Conservation (phyloP, 2,888 invertebrate genomes). For the Leptodirus hochenwartii region DNA sequence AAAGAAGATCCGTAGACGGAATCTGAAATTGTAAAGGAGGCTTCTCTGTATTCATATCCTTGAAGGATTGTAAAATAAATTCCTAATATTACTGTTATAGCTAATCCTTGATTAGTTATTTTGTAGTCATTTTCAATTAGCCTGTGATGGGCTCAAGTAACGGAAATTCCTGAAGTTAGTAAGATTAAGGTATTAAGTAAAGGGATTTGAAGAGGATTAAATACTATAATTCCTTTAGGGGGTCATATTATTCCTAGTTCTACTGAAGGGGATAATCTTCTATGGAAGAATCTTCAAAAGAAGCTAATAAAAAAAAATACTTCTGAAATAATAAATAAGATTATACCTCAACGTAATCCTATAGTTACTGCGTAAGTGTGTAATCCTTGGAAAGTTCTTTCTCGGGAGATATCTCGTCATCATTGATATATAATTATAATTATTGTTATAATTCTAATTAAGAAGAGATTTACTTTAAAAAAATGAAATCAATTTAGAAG, state of each 20-base stretch:
- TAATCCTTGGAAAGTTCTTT: constrained; percentile 45
- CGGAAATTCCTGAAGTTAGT: constrained; percentile 47
- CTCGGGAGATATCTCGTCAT: constrained; percentile 51
- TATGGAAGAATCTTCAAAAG: constrained; percentile 40
- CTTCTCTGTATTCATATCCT: constrained; percentile 48
- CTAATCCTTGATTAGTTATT: constrained; percentile 28
- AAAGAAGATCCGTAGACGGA: constrained; percentile 50
- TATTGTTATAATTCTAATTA: constrained; percentile 30
- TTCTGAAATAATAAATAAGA: constrained; percentile 55
- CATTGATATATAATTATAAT: constrained; percentile 41
- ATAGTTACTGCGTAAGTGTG: constrained; percentile 38
- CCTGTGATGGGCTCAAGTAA: constrained; percentile 44
- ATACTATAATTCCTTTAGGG: constrained; percentile 37
- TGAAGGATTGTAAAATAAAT: constrained; percentile 48
- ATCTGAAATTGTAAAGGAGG: constrained; percentile 37
- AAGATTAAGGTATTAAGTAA: constrained; percentile 55
- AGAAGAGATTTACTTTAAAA: constrained; percentile 32
- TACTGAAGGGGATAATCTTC: constrained; percentile 32
- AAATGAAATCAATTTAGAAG: constrained; percentile 43
- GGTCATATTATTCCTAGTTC: constrained; percentile 46
- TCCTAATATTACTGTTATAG: constrained; percentile 37
- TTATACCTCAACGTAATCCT: constrained; percentile 50
- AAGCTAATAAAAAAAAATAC: constrained; percentile 41
- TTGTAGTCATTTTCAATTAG: constrained; percentile 31
- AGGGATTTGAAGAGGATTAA: constrained; percentile 54